These are phyloP conservation scores for Epizoanthus rinbou DNA, from an alignment of 92 coral and sea anemone genomes.

Conservation along the genomic window DNA sequence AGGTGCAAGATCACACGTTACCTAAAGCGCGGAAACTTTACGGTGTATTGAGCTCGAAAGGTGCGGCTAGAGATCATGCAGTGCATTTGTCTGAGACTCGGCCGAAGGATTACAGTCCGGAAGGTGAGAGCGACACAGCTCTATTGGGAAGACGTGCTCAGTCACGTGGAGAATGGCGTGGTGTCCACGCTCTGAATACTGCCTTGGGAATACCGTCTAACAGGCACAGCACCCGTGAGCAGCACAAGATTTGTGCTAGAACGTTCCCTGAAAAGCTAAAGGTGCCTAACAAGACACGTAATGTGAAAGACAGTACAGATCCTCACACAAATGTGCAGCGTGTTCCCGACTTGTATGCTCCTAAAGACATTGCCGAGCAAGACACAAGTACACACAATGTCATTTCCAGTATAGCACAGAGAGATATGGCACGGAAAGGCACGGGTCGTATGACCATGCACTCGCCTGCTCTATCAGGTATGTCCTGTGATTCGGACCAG, in stretches of 20 bases:
- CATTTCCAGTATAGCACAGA: neutral
- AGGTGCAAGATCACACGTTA: neutral
- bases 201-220: neutral
- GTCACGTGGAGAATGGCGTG: slow-evolving; percentile 44
- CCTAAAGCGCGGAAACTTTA: slow-evolving; percentile 17
- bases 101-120: slow-evolving; percentile 83
- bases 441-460: slow-evolving; percentile 1
- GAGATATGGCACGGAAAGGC: slow-evolving; percentile 5
- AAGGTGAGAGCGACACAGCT: slow-evolving; percentile 85
- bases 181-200: neutral
- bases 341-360: neutral
- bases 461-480: slow-evolving; percentile 81
- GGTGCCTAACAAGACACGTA: neutral
- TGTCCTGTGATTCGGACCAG: slow-evolving; percentile 77
- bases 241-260: neutral
- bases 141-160: slow-evolving; percentile 49
- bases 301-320: neutral
- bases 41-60: slow-evolving; percentile 1
- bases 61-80: neutral
- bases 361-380: slow-evolving; percentile 19
- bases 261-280: neutral
- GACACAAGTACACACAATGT: neutral
- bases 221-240: neutral
- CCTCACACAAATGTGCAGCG: no score
- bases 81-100: slow-evolving; percentile 49